A percentile compares a stretch with the other conserved stretches of the same genome.
These are phyloP conservation scores for Alethe diademata DNA, from an alignment of 2,113 vertebrate genomes.

Conservation along the genomic window DNA sequence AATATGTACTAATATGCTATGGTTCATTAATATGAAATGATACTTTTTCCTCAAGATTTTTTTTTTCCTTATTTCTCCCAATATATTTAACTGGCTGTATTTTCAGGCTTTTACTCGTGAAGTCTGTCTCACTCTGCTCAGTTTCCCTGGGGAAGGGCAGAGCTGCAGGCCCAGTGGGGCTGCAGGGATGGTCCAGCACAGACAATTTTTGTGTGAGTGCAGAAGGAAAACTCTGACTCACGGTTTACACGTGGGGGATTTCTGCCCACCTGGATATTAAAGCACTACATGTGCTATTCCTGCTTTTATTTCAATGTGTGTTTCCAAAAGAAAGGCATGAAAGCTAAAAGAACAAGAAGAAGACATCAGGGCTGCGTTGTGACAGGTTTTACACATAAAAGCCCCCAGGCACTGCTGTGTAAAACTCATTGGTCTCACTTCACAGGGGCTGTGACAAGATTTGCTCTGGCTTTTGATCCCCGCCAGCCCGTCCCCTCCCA, in stretches of 20 bases:
- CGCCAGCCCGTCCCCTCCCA: background rate
- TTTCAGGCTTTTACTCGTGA: background rate
- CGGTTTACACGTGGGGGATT: accelerated
- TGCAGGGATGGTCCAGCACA: background rate
- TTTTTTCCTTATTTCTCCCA: background rate
- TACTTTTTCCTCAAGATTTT: background rate
- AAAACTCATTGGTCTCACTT: constrained; percentile 50
- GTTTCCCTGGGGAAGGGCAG: background rate
- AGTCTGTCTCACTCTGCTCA: background rate
- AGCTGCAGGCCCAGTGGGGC: background rate
- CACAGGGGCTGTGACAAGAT: background rate
- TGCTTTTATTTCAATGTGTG: background rate
- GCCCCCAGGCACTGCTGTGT: background rate
- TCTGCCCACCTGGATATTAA: background rate
- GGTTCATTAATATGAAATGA: background rate
- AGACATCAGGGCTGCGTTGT: background rate
- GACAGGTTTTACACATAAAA: constrained; percentile 4
- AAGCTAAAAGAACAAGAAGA: background rate
- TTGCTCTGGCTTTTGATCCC: background rate
- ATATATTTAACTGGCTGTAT: background rate
- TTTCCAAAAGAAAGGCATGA: background rate
- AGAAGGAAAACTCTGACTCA: background rate
- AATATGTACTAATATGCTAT: too few species aligned
- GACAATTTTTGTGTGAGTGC: background rate
- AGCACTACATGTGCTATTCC: background rate